Conservation (phyloP, 2,888 invertebrate species). For the Urechis unicinctus region DNA sequence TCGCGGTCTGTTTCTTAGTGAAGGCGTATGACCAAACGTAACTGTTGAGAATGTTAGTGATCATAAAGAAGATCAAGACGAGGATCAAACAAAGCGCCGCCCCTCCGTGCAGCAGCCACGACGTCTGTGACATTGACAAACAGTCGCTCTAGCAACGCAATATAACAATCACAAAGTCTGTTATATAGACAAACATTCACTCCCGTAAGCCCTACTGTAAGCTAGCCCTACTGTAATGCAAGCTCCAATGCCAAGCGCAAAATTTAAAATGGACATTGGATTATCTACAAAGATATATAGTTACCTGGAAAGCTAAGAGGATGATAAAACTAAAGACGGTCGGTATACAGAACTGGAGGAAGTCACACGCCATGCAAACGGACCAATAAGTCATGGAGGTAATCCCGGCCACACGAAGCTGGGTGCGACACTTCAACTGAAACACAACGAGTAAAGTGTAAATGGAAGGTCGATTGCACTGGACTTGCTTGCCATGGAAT, state of each 20-base stretch:
- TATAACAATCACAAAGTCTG: too few relatives aligned
- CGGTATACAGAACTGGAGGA: constrained; percentile 26
- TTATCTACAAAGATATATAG: not conserved
- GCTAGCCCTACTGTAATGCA: too few relatives aligned
- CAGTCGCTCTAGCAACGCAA: too few relatives aligned
- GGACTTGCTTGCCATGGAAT: too few relatives aligned
- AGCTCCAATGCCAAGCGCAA: too few relatives aligned
- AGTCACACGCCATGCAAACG: constrained; percentile 24
- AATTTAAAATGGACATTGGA: not conserved
- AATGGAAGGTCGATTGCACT: too few relatives aligned
- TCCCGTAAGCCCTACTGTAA: too few relatives aligned
- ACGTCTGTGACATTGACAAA: constrained; percentile 30
- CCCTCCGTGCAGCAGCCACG: constrained; percentile 28
- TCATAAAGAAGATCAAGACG: constrained; percentile 60
- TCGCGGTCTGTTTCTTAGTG: constrained; percentile 75
- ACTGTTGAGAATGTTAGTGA: constrained; percentile 69
- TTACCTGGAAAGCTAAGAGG: constrained; percentile 46
- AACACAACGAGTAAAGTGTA: too few relatives aligned
- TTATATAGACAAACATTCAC: too few relatives aligned
- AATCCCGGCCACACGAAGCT: constrained; percentile 73
- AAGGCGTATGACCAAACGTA: constrained; percentile 74
- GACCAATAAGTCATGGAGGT: constrained; percentile 36
- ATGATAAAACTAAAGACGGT: constrained; percentile 62
- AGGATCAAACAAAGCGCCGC: constrained; percentile 33
- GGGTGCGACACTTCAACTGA: constrained; percentile 75